These are phyloP conservation scores for Oconnorella tubifera DNA, from an alignment of 2,888 invertebrate genomes.

Conservation along the genomic window DNA sequence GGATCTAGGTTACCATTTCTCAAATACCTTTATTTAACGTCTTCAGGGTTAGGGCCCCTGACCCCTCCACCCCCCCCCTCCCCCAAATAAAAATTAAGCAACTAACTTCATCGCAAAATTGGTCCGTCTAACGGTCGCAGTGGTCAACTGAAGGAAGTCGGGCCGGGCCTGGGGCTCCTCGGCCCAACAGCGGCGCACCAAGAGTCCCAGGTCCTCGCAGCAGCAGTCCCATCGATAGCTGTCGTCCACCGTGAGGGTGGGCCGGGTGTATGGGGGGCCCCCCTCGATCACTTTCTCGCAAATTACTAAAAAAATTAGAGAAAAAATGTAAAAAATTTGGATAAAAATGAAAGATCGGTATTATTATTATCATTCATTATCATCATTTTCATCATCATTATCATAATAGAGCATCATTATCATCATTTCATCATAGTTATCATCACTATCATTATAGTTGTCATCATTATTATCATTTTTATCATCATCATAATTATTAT, in stretches of 20 bases:
- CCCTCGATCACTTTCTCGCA: constrained; percentile 70
- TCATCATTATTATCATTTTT: background rate
- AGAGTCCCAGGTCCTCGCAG: constrained; percentile 65
- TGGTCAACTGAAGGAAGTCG: constrained; percentile 70
- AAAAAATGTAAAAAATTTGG: background rate
- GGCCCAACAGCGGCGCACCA: constrained; percentile 89
- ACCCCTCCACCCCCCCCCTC: no score
- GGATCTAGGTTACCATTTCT: no score
- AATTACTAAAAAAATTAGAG: constrained; percentile 3
- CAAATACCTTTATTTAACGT: no score
- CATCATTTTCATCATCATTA: background rate
- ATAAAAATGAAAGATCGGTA: background rate
- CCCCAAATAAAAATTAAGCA: no score
- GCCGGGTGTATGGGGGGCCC: constrained; percentile 70
- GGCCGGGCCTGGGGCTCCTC: constrained; percentile 87
- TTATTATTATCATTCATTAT: background rate
- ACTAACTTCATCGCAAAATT: no score
- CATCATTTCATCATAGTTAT: background rate
- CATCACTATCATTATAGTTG: background rate
- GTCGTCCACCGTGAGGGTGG: constrained; percentile 57
- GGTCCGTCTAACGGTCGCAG: background rate
- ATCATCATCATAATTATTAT: background rate
- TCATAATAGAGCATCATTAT: background rate
- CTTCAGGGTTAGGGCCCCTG: no score
- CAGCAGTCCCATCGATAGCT: constrained; percentile 25